A percentile compares a stretch with the other conserved stretches of the same genome.
Conservation (phyloP, 1,140 invertebrate genomes). For the Cherax destructor region DNA sequence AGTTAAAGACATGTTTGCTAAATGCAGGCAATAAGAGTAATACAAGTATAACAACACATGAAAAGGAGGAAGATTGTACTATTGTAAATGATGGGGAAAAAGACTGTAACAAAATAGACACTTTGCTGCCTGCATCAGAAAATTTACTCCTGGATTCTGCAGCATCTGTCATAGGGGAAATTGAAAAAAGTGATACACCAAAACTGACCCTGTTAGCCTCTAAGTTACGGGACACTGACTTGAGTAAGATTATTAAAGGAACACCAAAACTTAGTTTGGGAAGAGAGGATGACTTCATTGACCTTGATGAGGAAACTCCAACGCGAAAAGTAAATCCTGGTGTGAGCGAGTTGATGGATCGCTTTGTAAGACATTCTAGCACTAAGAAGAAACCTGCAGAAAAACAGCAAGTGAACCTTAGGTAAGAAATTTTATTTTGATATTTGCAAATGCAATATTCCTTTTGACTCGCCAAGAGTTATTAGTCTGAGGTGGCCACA, state of each 20-base stretch:
- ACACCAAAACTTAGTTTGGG: slow-evolving; percentile 62
- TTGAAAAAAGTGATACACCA: slow-evolving; percentile 15
- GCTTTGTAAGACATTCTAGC: slow-evolving; percentile 66
- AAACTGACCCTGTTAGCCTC: slow-evolving; percentile 46
- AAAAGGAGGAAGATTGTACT: background rate
- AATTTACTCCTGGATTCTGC: background rate
- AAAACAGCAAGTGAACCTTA: slow-evolving; percentile 72
- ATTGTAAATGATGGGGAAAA: background rate
- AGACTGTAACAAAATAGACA: background rate
- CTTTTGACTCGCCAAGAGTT: no score
- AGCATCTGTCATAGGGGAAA: background rate
- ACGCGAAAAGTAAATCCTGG: slow-evolving; percentile 70
- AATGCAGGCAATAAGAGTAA: background rate
- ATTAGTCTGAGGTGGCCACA: no score
- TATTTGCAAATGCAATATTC: no score
- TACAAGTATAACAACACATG: background rate
- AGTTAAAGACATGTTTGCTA: background rate
- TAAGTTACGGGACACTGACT: slow-evolving; percentile 24
- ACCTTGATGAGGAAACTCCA: slow-evolving; percentile 50
- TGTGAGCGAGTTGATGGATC: slow-evolving; percentile 71
- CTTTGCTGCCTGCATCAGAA: background rate
- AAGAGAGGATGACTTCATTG: slow-evolving; percentile 46
- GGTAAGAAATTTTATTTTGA: slow-evolving; percentile 63
- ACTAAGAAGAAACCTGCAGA: slow-evolving; percentile 60
- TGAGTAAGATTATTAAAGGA: slow-evolving; percentile 42